These are phyloP conservation scores for Exaiptasia diaphana DNA, from an alignment of 64 coral and sea anemone species.

Conservation along the genomic window DNA sequence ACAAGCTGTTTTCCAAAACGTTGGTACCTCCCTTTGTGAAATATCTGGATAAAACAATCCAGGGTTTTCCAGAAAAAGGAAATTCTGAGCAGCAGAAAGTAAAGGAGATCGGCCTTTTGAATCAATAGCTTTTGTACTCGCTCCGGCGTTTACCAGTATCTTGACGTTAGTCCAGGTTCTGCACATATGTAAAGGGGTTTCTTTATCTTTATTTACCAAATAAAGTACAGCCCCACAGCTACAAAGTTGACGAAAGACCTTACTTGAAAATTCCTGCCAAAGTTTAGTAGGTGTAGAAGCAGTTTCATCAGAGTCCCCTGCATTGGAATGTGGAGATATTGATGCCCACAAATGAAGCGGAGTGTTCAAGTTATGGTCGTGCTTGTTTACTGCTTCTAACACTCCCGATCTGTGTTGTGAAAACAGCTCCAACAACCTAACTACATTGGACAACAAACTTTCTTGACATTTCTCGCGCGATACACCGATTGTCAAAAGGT, in stretches of 20 bases:
- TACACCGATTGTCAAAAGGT: background rate
- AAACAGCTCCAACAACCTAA: background rate
- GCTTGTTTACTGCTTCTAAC: background rate
- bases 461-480: background rate
- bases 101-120: background rate
- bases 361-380: background rate
- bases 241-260: background rate
- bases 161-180: background rate
- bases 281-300: background rate
- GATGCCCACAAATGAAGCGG: background rate
- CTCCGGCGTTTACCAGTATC: background rate
- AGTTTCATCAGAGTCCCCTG: background rate
- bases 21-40: background rate
- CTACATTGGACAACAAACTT: background rate
- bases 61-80: background rate
- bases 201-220: background rate
- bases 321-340: background rate
- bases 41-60: background rate
- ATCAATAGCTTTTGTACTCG: background rate
- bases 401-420: background rate
- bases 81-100: background rate
- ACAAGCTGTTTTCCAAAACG: background rate
- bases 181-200: background rate
- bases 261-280: background rate
- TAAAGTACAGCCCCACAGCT: background rate